Percentiles rank a stretch among this genome's conserved stretches.
These are phyloP conservation scores for Gari tellinella DNA, from an alignment of 2,888 invertebrate genomes.

Conservation along the genomic window DNA sequence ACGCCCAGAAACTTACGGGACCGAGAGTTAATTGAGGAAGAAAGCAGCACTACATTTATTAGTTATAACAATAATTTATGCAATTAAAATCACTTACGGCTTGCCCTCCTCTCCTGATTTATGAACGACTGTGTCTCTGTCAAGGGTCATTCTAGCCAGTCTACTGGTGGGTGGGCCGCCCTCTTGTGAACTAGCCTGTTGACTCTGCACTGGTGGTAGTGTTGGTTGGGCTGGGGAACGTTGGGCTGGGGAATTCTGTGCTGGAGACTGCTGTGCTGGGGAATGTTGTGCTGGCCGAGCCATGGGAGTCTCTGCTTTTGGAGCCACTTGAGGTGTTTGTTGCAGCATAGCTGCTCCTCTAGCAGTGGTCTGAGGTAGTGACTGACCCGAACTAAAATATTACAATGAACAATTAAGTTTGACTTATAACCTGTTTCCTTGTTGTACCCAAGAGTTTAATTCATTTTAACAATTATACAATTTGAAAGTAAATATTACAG, in stretches of 20 bases:
- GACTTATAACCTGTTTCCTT: too few species aligned
- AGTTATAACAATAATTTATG: not conserved
- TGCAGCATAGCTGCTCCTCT: slow-evolving; percentile 45
- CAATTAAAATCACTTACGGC: slow-evolving; percentile 58
- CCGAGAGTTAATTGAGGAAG: too few species aligned
- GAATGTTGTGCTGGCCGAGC: slow-evolving; percentile 2
- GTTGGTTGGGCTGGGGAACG: slow-evolving; percentile 3
- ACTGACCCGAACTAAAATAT: slow-evolving; percentile 36
- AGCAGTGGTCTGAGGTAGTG: slow-evolving; percentile 43
- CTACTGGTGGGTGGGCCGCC: slow-evolving; percentile 27
- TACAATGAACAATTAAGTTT: too few species aligned
- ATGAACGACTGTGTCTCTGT: slow-evolving; percentile 45
- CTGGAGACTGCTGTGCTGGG: slow-evolving; percentile 4
- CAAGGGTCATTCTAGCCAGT: slow-evolving; percentile 48
- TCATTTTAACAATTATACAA: too few species aligned
- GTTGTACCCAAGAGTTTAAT: too few species aligned
- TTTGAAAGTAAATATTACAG: too few species aligned
- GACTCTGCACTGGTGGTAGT: slow-evolving; percentile 4
- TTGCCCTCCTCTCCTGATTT: slow-evolving; percentile 63
- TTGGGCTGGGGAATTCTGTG: slow-evolving; percentile 3
- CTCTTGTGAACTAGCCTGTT: not conserved
- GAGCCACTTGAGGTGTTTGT: slow-evolving; percentile 25
- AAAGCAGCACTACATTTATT: too few species aligned
- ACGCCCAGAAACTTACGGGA: too few species aligned
- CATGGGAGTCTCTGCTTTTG: not conserved